phyloP scores from a whole-genome alignment of 53 echinoderm and acorn worm species.

The Zoroaster sp. region DNA sequence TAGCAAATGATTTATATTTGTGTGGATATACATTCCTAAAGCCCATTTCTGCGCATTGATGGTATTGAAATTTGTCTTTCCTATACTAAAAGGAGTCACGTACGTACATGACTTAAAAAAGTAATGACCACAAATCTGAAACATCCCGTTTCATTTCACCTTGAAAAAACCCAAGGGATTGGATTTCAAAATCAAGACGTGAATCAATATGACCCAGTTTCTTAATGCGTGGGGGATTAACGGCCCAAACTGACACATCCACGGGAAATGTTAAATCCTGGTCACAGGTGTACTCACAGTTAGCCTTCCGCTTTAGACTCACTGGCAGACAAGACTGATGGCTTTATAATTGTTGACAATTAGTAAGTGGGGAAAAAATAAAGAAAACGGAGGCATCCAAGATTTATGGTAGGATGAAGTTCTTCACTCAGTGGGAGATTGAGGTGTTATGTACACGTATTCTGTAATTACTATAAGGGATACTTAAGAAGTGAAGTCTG shows the following conservation, averaged over 20 bases:
- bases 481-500: neutral
- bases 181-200: neutral
- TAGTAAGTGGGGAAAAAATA: constrained; percentile 8
- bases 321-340: neutral
- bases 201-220: constrained; percentile 4
- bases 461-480: neutral
- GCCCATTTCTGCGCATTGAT: too few species aligned
- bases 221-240: neutral
- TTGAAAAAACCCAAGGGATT: neutral
- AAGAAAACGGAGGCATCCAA: neutral
- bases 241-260: neutral
- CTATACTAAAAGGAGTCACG: too few species aligned
- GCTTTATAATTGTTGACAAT: neutral
- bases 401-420: too few species aligned
- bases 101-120: too few species aligned
- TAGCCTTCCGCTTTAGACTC: neutral
- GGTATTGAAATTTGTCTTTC: too few species aligned
- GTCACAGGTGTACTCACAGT: constrained; percentile 27
- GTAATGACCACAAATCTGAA: too few species aligned
- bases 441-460: neutral
- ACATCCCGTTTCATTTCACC: neutral
- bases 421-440: neutral
- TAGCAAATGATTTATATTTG: too few species aligned
- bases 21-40: too few species aligned
- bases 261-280: neutral